Conservation (phyloP, 2,113 vertebrate genomes). For the Hiodon alosoides region DNA sequence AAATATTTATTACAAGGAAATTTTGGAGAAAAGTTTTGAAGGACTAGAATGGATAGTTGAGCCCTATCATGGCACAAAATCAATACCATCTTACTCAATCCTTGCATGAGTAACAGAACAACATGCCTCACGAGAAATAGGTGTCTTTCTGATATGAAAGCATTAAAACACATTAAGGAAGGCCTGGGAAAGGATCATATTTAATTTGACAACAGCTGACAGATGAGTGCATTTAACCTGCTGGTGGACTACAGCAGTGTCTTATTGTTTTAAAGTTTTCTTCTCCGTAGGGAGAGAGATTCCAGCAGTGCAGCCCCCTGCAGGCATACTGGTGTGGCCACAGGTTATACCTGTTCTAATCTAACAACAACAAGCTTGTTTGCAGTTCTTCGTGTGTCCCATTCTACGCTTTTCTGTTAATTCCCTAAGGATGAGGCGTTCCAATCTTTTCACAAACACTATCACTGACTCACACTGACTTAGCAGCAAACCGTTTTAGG, state of each 20-base stretch:
- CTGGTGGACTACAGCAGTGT: background rate
- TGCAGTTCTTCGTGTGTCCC: no score
- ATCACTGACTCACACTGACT: no score
- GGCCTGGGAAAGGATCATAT: background rate
- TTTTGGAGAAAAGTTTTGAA: background rate
- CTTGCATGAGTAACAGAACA: background rate
- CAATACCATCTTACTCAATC: background rate
- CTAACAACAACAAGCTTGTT: no score
- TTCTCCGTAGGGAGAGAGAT: background rate
- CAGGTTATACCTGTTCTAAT: no score
- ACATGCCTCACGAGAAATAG: background rate
- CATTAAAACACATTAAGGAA: background rate
- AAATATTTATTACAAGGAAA: background rate
- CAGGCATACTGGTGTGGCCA: background rate
- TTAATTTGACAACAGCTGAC: conserved; percentile 4
- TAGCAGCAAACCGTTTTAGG: no score
- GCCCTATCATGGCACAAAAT: conserved; percentile 1
- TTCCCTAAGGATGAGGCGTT: no score
- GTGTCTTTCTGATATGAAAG: background rate
- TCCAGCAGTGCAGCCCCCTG: background rate
- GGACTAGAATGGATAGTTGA: background rate
- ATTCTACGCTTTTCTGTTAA: no score
- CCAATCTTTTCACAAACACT: no score
- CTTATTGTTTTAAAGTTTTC: background rate
- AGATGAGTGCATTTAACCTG: background rate